Percentiles rank a stretch among this genome's conserved stretches.
These are phyloP conservation scores for Myzus persicae DNA, from an alignment of 1,140 invertebrate genomes.

Conservation along the genomic window DNA sequence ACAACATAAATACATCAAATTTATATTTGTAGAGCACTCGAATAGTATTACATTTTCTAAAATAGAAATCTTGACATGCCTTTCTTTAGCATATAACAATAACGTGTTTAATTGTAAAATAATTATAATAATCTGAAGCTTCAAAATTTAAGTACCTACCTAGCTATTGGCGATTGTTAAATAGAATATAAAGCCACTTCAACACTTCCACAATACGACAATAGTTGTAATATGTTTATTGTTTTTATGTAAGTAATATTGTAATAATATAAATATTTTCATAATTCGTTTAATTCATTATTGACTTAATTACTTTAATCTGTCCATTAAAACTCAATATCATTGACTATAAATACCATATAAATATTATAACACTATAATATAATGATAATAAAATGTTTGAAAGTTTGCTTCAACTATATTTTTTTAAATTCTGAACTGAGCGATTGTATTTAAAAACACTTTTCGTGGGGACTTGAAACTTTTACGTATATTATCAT, in stretches of 20 bases:
- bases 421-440: not conserved
- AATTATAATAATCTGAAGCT: not conserved
- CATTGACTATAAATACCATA: too few species aligned
- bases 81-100: not conserved
- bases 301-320: not conserved
- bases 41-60: not conserved
- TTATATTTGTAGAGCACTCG: not conserved
- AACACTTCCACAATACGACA: not conserved
- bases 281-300: not conserved
- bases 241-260: too few species aligned
- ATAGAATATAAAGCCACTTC: not conserved
- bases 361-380: too few species aligned
- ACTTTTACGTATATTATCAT: too few species aligned
- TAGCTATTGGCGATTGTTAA: not conserved
- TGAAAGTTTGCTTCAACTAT: not conserved
- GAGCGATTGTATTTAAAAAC: not conserved
- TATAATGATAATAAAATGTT: too few species aligned
- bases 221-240: not conserved
- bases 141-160: not conserved
- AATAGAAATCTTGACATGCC: not conserved
- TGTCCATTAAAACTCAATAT: not conserved
- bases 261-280: not conserved
- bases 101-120: not conserved
- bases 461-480: too few species aligned
- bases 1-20: not conserved